Evolutionary conservation across 1,140 invertebrate genomes (phyloP).

Genomic region (Eciton burchellii): DNA sequence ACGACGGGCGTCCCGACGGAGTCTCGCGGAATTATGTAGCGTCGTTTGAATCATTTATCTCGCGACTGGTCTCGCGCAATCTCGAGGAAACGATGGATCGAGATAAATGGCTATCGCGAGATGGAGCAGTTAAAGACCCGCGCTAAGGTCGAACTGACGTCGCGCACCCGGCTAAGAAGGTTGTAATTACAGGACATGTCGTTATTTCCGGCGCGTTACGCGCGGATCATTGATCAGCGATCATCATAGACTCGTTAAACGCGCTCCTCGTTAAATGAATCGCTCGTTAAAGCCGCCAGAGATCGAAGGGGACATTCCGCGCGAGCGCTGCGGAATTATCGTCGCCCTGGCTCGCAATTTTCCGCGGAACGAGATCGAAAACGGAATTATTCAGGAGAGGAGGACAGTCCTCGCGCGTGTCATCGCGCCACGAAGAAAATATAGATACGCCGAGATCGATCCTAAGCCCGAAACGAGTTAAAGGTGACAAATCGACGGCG

Average conservation of each 20-base stretch:
- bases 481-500: not conserved
- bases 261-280: not conserved
- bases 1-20: conserved; percentile 36
- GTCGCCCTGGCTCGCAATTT: not conserved
- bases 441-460: conserved; percentile 3
- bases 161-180: not conserved
- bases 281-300: not conserved
- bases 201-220: not conserved
- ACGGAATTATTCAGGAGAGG: not conserved
- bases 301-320: not conserved
- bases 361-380: not conserved
- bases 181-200: conserved; percentile 24
- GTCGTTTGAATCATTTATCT: conserved; percentile 57
- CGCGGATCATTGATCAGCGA: too few species aligned
- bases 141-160: not conserved
- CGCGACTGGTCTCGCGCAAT: conserved; percentile 31
- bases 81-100: conserved; percentile 40
- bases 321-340: not conserved
- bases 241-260: not conserved
- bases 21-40: conserved; percentile 40
- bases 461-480: not conserved
- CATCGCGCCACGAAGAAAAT: not conserved
- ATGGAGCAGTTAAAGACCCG: conserved; percentile 38
- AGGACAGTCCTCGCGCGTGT: not conserved
- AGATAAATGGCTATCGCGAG: conserved; percentile 43